phyloP scores from a whole-genome alignment of 2,888 invertebrate genomes.

The Caradrina clavipalpis region DNA sequence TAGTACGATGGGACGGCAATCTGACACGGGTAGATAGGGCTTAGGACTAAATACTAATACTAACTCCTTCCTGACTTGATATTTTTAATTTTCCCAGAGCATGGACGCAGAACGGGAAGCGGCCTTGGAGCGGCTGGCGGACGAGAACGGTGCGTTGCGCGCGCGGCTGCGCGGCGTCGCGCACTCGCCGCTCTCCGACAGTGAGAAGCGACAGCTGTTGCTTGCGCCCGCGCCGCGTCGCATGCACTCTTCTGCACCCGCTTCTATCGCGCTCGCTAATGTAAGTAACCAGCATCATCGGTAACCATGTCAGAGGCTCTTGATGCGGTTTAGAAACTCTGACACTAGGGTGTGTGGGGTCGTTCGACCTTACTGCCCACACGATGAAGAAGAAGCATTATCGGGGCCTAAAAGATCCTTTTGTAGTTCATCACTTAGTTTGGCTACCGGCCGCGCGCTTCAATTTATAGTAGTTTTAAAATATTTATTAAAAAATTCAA shows the following conservation, averaged over 20 bases:
- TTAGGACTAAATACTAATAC: not conserved
- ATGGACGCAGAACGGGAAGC: constrained; percentile 91
- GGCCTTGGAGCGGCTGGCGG: constrained; percentile 93
- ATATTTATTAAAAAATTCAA: too few relatives aligned
- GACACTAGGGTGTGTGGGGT: too few relatives aligned
- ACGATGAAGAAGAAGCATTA: too few relatives aligned
- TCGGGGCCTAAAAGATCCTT: too few relatives aligned
- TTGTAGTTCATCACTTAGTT: too few relatives aligned
- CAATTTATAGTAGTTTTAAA: too few relatives aligned
- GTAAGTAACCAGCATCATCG: constrained; percentile 67
- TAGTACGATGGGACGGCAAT: too few relatives aligned
- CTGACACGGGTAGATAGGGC: not conserved
- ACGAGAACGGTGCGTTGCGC: constrained; percentile 94
- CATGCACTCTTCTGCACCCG: constrained; percentile 95
- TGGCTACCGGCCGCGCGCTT: too few relatives aligned
- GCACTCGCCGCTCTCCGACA: constrained; percentile 95
- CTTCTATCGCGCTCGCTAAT: constrained; percentile 93
- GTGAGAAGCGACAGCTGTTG: constrained; percentile 95
- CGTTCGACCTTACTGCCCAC: too few relatives aligned
- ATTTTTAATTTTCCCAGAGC: constrained; percentile 71
- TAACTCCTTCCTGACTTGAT: not conserved
- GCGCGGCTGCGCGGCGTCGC: constrained; percentile 94
- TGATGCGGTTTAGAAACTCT: too few relatives aligned
- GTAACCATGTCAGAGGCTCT: too few relatives aligned
- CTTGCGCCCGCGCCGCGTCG: constrained; percentile 92